phyloP scores from a whole-genome alignment of 2,888 invertebrate genomes.

The Polyommatus iphigenia region DNA sequence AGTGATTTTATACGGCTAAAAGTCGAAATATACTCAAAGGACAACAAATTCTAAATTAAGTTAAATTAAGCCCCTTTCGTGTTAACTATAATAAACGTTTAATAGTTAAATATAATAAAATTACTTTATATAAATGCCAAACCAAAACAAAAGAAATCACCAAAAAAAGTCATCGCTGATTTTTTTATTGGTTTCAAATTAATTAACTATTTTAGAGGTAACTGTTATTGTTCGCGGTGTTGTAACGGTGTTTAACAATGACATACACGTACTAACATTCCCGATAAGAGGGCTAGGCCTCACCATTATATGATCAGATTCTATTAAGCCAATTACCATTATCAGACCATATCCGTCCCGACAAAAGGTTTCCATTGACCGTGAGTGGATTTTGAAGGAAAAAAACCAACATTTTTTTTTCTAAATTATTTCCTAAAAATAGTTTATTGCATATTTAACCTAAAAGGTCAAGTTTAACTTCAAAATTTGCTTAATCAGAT shows the following conservation, averaged over 20 bases:
- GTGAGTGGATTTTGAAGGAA: slow-evolving; percentile 1
- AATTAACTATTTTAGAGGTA: neutral
- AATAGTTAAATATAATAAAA: no score
- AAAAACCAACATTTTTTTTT: neutral
- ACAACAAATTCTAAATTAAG: no score
- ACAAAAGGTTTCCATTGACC: slow-evolving; percentile 19
- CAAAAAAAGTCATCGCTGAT: no score
- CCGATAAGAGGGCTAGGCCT: slow-evolving; percentile 21
- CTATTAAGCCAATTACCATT: slow-evolving; percentile 15
- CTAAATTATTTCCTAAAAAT: neutral
- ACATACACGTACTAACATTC: slow-evolving; percentile 20
- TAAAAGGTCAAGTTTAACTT: neutral
- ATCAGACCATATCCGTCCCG: slow-evolving; percentile 13
- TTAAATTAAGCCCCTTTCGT: no score
- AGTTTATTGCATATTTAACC: neutral
- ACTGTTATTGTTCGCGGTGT: neutral
- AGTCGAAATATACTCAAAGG: neutral
- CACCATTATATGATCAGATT: slow-evolving; percentile 18
- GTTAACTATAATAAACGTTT: no score
- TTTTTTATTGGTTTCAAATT: neutral
- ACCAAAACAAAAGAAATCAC: neutral
- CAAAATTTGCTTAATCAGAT: neutral
- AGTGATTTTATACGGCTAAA: neutral
- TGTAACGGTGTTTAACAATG: slow-evolving; percentile 23
- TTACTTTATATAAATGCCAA: neutral